A percentile compares a stretch with the other conserved stretches of the same genome.
Evolutionary conservation across 2,797 vertebrate genomes (phyloP).

Genomic region (Hylomyscus alleni): DNA sequence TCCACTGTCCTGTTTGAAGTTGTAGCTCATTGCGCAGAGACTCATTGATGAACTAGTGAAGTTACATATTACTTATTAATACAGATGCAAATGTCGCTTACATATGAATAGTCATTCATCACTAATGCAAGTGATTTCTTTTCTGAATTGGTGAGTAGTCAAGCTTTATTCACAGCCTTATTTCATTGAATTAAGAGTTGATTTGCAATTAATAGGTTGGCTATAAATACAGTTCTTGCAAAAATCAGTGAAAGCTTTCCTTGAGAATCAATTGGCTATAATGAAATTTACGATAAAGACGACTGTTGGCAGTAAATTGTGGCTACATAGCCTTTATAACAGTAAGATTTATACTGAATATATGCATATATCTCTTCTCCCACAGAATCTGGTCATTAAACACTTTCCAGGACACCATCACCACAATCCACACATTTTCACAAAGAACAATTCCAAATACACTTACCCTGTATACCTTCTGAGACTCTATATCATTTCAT

Average conservation of each 20-base stretch:
- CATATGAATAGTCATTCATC: neutral
- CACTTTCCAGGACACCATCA: neutral
- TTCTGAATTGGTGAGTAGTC: conserved; percentile 30
- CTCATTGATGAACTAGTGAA: neutral
- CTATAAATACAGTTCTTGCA: neutral
- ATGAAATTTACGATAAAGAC: conserved; percentile 16
- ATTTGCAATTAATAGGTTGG: conserved; percentile 7
- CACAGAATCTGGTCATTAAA: conserved; percentile 25
- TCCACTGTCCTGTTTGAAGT: conserved; percentile 19
- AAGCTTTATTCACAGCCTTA: conserved; percentile 5
- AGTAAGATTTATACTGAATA: conserved; percentile 43
- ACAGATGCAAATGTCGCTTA: conserved; percentile 21
- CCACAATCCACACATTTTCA: neutral
- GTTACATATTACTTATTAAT: neutral
- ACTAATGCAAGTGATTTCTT: neutral
- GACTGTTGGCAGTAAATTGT: conserved; percentile 28
- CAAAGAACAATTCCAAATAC: conserved; percentile 1
- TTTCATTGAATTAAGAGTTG: conserved; percentile 38
- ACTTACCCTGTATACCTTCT: conserved; percentile 46
- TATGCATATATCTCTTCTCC: neutral
- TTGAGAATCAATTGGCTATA: conserved; percentile 22
- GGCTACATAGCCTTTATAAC: neutral
- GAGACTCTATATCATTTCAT: conserved; percentile 15
- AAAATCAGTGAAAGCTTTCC: conserved; percentile 23
- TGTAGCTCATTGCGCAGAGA: neutral